These are phyloP conservation scores for Cygnus olor DNA, from an alignment of 2,797 vertebrate genomes.

Conservation along the genomic window DNA sequence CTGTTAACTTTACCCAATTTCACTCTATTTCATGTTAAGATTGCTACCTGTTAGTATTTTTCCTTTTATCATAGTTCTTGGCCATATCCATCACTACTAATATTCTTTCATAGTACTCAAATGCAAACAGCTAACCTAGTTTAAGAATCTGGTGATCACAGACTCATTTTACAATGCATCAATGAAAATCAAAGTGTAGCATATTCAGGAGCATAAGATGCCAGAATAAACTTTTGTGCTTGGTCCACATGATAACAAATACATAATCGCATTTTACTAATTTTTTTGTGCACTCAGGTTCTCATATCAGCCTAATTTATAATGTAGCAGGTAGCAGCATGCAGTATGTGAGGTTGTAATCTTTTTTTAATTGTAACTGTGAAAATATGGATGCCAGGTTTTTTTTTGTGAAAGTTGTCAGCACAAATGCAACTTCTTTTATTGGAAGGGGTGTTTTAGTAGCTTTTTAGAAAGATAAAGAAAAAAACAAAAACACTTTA, in stretches of 20 bases:
- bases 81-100: background rate
- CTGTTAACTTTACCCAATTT: constrained; percentile 30
- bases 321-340: constrained; percentile 6
- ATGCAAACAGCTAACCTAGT: background rate
- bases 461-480: constrained; percentile 6
- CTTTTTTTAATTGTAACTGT: background rate
- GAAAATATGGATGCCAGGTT: background rate
- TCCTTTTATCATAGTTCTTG: background rate
- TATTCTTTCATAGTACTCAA: background rate
- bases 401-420: background rate
- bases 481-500: background rate
- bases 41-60: constrained; percentile 26
- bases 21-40: constrained; percentile 9
- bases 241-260: constrained; percentile 39
- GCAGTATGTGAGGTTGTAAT: background rate
- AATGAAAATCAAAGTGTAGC: background rate
- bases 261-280: constrained; percentile 35
- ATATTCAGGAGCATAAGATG: constrained; percentile 44
- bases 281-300: constrained; percentile 16
- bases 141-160: background rate
- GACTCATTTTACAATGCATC: background rate
- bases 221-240: constrained; percentile 36
- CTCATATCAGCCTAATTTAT: background rate
- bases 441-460: background rate
- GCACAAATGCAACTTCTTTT: constrained; percentile 16